Conservation (phyloP, 2,113 vertebrate species). For the Proterorhinus semilunaris region DNA sequence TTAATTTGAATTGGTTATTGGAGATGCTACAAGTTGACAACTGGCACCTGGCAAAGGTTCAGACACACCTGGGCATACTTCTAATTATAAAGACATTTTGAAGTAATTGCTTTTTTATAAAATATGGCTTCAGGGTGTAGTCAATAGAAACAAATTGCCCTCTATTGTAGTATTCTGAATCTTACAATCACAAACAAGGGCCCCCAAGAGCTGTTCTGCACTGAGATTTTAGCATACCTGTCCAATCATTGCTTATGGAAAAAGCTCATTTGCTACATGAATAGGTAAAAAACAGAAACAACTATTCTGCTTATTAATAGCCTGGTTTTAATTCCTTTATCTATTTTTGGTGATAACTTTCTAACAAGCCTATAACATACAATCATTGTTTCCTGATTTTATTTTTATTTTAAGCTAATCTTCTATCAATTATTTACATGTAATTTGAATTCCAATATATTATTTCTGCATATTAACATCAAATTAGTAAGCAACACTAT, state of each 20-base stretch:
- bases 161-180: background rate
- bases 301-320: background rate
- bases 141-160: constrained; percentile 7
- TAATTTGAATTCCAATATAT: background rate
- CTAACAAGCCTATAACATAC: too few relatives aligned
- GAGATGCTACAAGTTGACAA: background rate
- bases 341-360: too few relatives aligned
- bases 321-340: background rate
- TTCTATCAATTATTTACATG: background rate
- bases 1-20: background rate
- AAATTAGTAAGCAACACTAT: constrained; percentile 9
- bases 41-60: background rate
- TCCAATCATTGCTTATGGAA: background rate
- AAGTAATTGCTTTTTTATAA: constrained; percentile 6
- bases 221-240: background rate
- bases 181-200: background rate
- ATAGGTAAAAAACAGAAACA: background rate
- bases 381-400: too few relatives aligned
- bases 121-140: background rate
- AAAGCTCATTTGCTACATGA: background rate
- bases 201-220: background rate
- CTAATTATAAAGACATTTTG: constrained; percentile 8
- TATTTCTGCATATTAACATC: background rate
- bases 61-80: constrained; percentile 3
- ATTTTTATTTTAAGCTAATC: background rate